Conservation (phyloP, 2,888 invertebrate genomes). For the Macropis europaea region DNA sequence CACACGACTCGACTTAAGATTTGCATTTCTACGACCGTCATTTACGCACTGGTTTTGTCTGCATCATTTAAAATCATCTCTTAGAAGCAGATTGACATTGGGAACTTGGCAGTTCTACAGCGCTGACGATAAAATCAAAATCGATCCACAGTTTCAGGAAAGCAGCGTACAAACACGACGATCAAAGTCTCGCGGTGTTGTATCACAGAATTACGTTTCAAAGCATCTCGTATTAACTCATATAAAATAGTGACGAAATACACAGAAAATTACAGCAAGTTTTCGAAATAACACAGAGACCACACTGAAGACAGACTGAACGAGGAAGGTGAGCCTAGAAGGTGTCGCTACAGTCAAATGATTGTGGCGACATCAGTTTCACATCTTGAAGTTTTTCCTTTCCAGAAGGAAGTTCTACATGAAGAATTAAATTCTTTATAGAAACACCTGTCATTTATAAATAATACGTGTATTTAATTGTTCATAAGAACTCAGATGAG, state of each 20-base stretch:
- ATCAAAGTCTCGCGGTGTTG: not conserved
- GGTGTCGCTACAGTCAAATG: no score
- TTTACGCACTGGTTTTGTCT: not conserved
- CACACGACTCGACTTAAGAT: slow-evolving; percentile 21
- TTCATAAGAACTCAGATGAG: no score
- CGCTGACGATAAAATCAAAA: slow-evolving; percentile 6
- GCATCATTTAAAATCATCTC: slow-evolving; percentile 17
- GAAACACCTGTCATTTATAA: no score
- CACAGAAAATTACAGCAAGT: slow-evolving; percentile 26
- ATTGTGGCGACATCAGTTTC: no score
- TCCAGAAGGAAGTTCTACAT: no score
- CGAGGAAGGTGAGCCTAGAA: slow-evolving; percentile 29
- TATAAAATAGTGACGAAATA: not conserved
- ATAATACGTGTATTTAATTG: no score
- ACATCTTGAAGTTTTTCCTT: no score
- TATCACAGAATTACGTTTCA: not conserved
- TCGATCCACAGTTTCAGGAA: not conserved
- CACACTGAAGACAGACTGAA: slow-evolving; percentile 6
- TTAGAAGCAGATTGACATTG: not conserved
- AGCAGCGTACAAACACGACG: not conserved
- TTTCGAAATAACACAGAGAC: slow-evolving; percentile 17
- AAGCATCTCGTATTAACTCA: slow-evolving; percentile 10
- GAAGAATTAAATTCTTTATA: no score
- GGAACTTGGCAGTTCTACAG: slow-evolving; percentile 1
- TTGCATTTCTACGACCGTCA: slow-evolving; percentile 33